Percentiles rank a stretch among this genome's conserved stretches.
These are phyloP conservation scores for Pachymerium ferrugineum DNA, from an alignment of 2,888 invertebrate species.

Conservation along the genomic window DNA sequence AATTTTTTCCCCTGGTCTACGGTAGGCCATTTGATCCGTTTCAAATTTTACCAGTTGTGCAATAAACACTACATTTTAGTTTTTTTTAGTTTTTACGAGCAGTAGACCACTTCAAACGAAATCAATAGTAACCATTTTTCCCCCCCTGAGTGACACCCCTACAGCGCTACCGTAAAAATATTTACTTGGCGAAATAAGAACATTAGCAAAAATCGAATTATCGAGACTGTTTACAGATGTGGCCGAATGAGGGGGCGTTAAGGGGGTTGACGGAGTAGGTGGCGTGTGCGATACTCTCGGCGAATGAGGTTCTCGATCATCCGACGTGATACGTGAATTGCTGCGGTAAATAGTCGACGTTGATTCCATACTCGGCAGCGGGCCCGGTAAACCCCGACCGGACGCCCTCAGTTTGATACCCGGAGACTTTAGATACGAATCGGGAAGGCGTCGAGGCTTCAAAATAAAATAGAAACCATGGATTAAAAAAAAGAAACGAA, in stretches of 20 bases:
- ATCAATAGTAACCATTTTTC: too few relatives aligned
- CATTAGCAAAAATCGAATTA: conserved; percentile 52
- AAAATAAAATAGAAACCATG: conserved; percentile 7
- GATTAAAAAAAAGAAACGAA: conserved; percentile 1
- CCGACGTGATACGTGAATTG: conserved; percentile 41
- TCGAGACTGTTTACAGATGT: conserved; percentile 45
- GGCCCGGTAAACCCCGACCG: conserved; percentile 50
- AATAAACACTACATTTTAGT: not conserved
- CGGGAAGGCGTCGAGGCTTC: conserved; percentile 76
- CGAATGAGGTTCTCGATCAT: conserved; percentile 46
- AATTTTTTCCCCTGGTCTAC: too few relatives aligned
- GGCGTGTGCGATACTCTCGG: conserved; percentile 42
- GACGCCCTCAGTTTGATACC: conserved; percentile 71
- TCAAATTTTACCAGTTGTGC: not conserved
- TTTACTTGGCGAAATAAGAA: conserved; percentile 44
- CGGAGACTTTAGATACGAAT: conserved; percentile 77
- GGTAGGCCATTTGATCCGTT: too few relatives aligned
- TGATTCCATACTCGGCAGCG: conserved; percentile 45
- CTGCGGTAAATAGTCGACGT: conserved; percentile 33
- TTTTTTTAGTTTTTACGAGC: too few relatives aligned
- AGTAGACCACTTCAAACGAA: too few relatives aligned
- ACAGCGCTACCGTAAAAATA: too few relatives aligned
- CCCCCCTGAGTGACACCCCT: too few relatives aligned
- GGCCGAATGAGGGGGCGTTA: conserved; percentile 44
- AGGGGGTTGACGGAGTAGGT: conserved; percentile 51